Conservation (phyloP, 2,888 invertebrate species). For the Diploptera punctata region DNA sequence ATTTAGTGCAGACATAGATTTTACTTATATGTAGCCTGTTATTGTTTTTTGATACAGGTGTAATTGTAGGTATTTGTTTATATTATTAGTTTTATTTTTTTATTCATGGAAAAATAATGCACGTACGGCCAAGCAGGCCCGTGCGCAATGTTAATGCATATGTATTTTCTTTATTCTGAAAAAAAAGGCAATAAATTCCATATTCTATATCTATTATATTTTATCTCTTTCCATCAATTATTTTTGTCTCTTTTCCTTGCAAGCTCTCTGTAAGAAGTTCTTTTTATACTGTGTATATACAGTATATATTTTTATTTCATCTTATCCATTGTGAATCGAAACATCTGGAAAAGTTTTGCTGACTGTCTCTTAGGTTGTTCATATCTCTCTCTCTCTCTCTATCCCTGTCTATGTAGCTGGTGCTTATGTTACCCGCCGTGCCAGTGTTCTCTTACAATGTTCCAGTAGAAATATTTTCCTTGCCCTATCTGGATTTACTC, state of each 20-base stretch:
- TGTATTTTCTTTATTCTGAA: too few relatives aligned
- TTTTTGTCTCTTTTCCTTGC: too few relatives aligned
- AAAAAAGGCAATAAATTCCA: too few relatives aligned
- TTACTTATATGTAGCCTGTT: too few relatives aligned
- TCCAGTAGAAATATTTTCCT: background rate
- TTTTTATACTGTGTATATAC: background rate
- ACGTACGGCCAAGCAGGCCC: too few relatives aligned
- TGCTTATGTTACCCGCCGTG: background rate
- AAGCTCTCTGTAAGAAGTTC: slow-evolving; percentile 23
- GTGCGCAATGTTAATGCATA: too few relatives aligned
- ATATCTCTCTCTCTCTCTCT: background rate
- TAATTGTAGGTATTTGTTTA: too few relatives aligned
- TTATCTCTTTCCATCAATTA: slow-evolving; percentile 9
- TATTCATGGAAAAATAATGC: too few relatives aligned
- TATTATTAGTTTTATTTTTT: too few relatives aligned
- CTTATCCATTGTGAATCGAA: slow-evolving; percentile 23
- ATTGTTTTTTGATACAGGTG: too few relatives aligned
- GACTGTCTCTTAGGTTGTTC: background rate
- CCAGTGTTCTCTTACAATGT: background rate
- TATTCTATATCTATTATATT: slow-evolving; percentile 1
- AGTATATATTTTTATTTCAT: slow-evolving; percentile 5
- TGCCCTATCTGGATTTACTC: background rate
- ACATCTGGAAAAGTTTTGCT: slow-evolving; percentile 28
- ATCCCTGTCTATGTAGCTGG: too few relatives aligned
- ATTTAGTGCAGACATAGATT: too few relatives aligned